Evolutionary conservation across 2,888 invertebrate species (phyloP), one percentile per base, ranked within the genome.

Genomic region (Amblyjoppa fuscipennis): DNA sequence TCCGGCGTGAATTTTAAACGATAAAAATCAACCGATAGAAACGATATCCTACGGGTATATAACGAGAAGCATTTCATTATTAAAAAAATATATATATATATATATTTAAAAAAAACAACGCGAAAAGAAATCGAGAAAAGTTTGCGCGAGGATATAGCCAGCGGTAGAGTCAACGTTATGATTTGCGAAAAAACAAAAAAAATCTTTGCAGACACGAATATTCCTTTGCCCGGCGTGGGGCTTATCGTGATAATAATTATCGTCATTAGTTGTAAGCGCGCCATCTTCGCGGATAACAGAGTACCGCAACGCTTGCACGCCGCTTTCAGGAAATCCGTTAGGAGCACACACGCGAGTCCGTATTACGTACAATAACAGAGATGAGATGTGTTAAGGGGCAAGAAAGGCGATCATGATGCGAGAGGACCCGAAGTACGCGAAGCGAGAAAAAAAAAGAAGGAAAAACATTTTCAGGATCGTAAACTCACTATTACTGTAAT

Each of bases 401-500:
- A 28, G 53, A 66, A 61, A 61, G n/a, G 28, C 41, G 49, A 73
- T 80, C 77, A 80, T 51, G 71, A 85, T 49, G 61, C 70, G 53
- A 76, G 66, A 53, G 71, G 31, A 79, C 41, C 80, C 61, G 49
- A 83, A 74, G 66, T 80, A 70, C 66, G 75, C 83, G 34, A 49
- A 71, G 53, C 34, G 71, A 51, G 25, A 75, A 45, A 20, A 49
- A 20, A 49, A 28, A 5, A 38, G 45, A 66, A 9, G 25, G 3
- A 68, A n/a, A 34, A 71, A 75, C 76, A 86, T 85, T 81, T 81
- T 83, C 71, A 85, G 78, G 69, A 83, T 83, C 76, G 85, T 87
- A 83, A 76, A 81, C 69, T 85, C 76, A 82, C 83, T 83, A 87
- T 87, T 86, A 87, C 85, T 92, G 91, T 92, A 91, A 90, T 88